phyloP scores from a whole-genome alignment of 2,113 vertebrate genomes.

The Acanthisitta chloris region DNA sequence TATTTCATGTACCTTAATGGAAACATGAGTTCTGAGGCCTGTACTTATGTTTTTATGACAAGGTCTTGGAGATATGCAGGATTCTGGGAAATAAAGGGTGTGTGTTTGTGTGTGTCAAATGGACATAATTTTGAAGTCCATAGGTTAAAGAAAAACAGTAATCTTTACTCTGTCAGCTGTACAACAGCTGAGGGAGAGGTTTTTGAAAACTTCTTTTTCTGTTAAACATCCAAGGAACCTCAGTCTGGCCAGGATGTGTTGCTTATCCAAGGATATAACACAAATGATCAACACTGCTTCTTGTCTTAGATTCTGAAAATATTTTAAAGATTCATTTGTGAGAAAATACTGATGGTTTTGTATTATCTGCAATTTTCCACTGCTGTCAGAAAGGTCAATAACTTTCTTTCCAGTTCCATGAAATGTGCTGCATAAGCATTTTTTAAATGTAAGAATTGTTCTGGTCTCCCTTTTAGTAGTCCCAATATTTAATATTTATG shows the following conservation, averaged over 20 bases:
- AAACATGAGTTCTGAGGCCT: background rate
- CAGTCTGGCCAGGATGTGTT: background rate
- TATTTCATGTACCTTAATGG: background rate
- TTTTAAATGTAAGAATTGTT: background rate
- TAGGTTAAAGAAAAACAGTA: background rate
- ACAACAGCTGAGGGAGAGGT: background rate
- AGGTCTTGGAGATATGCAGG: background rate
- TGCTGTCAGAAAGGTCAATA: background rate
- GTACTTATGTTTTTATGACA: background rate
- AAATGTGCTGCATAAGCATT: background rate
- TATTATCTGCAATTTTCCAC: background rate
- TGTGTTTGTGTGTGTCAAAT: background rate
- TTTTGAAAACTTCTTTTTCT: background rate
- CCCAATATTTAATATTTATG: background rate
- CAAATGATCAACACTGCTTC: background rate
- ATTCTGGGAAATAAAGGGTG: background rate
- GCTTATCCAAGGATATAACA: background rate
- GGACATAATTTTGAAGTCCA: background rate
- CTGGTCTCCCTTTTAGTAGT: background rate
- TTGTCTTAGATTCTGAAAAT: background rate
- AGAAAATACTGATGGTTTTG: background rate
- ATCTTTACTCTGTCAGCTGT: background rate
- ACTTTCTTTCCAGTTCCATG: background rate
- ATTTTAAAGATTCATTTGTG: background rate
- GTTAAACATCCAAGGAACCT: background rate